Conservation (phyloP, 2,888 invertebrate species). For the Lepidocyrtoides sp. region DNA sequence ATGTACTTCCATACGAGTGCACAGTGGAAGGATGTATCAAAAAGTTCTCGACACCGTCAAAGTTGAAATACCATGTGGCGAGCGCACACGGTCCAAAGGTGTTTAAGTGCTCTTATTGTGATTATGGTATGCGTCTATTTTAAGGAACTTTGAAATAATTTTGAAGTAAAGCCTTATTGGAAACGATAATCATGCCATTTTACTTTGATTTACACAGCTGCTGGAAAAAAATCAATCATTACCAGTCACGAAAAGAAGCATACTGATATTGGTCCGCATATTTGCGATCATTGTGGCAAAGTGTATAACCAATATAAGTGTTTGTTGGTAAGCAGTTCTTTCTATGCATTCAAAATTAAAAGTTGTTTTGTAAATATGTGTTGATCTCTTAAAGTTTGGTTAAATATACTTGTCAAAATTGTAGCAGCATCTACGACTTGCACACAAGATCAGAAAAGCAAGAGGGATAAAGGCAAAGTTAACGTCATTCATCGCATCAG, state of each 20-base stretch:
- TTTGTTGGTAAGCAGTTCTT: no score
- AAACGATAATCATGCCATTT: not conserved
- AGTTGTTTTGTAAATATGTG: no score
- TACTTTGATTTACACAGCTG: not conserved
- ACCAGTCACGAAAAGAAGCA: not conserved
- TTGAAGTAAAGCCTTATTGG: no score
- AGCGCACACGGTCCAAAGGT: not conserved
- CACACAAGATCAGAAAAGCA: not conserved
- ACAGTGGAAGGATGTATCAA: conserved; percentile 16
- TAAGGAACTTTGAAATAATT: no score
- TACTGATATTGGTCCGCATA: not conserved
- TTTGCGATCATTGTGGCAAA: conserved; percentile 41
- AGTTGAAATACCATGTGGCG: not conserved
- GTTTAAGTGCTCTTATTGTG: conserved; percentile 31
- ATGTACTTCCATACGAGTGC: not conserved
- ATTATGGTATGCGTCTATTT: not conserved
- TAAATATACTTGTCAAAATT: not conserved
- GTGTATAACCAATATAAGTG: no score
- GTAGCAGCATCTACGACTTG: not conserved
- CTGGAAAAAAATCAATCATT: not conserved
- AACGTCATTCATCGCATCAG: not conserved
- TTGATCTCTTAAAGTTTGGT: no score
- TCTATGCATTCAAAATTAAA: no score
- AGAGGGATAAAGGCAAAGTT: not conserved
- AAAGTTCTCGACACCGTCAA: not conserved